These are phyloP conservation scores for Diadumene lineata DNA, from an alignment of 92 coral and sea anemone genomes.

Conservation along the genomic window DNA sequence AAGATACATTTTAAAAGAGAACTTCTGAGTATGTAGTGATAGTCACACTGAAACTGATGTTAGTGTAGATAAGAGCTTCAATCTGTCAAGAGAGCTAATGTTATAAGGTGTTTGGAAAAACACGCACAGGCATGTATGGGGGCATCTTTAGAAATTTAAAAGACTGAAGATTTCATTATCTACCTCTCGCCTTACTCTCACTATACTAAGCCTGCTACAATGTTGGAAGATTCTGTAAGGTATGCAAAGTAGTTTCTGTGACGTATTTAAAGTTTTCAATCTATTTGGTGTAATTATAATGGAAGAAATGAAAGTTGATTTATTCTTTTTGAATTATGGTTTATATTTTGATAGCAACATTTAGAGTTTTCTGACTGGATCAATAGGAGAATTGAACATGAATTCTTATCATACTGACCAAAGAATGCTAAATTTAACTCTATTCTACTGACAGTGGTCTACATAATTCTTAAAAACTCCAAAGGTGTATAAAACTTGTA, in stretches of 20 bases:
- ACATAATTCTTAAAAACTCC: too few relatives aligned
- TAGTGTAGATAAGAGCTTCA: conserved; percentile 18
- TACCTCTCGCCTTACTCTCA: background rate
- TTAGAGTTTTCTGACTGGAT: too few relatives aligned
- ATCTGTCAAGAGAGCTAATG: conserved; percentile 35
- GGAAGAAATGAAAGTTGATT: too few relatives aligned
- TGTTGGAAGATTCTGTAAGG: conserved; percentile 19
- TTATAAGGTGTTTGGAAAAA: conserved; percentile 12
- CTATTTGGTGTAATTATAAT: background rate
- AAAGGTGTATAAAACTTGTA: too few relatives aligned
- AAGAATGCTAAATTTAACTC: too few relatives aligned
- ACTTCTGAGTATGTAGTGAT: conserved; percentile 14
- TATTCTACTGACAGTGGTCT: too few relatives aligned
- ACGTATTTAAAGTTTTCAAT: background rate
- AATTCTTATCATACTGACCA: too few relatives aligned
- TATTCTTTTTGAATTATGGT: too few relatives aligned
- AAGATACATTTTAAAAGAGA: conserved; percentile 4
- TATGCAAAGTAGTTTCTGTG: background rate
- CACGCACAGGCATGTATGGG: conserved; percentile 23
- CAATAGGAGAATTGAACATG: too few relatives aligned
- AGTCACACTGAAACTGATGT: conserved; percentile 20
- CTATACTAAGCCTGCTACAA: background rate
- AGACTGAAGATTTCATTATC: background rate
- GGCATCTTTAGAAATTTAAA: background rate
- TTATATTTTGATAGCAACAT: too few relatives aligned